Base-by-base conservation (phyloP, 2,113 vertebrate genomes). In the Cyanoderma ruficeps region DNA sequence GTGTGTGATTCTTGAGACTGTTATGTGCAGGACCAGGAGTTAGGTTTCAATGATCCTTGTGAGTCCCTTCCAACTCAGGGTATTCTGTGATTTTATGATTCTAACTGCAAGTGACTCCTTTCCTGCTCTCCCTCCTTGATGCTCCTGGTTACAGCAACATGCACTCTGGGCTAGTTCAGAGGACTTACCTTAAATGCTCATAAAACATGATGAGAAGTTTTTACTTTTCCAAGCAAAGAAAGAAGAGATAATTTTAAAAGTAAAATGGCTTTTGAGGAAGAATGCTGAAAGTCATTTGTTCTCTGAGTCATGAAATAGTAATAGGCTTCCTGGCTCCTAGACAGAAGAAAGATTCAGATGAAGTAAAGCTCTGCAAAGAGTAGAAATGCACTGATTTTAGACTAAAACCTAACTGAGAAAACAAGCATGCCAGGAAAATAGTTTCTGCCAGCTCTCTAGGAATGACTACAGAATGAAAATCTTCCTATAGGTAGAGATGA, bases 251-350 rank as follows among this genome's bases (percentile, higher is more conserved):
- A 10, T 44, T 80, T 95, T 70, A 83, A 80, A 89, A 83, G 42
- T 57, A 83, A 93, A 90, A 86, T 49, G 0, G 13, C 18, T 90
- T 94, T 50, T 81, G 68, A 86, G 53, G 79, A 94, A 92, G 44
- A 93, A 49, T 68, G 49, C 41, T 92, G 56, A 71, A 76, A 83
- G 47, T 56, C 0, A 64, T 93, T 90, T 94, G 27, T 70, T 93
- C 59, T n/a, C 37, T 68, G 68, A 92, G 64, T 83, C 90, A 95
- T 90, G 85, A 91, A 96, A 88, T 47, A 95, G 56, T 88, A 74
- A 92, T 72, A 91, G 0, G 7, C 28, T 96, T 92, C 92, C 79
- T 94, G 90, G 56, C 77, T 91, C 53, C 72, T 64, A 68, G 60
- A 71, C 42, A 86, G 50, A 33, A 70, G 31, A n/a, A 93, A 93